These are phyloP conservation scores for Acrocyrtus sp. DNA, from an alignment of 2,888 invertebrate species.

Conservation along the genomic window DNA sequence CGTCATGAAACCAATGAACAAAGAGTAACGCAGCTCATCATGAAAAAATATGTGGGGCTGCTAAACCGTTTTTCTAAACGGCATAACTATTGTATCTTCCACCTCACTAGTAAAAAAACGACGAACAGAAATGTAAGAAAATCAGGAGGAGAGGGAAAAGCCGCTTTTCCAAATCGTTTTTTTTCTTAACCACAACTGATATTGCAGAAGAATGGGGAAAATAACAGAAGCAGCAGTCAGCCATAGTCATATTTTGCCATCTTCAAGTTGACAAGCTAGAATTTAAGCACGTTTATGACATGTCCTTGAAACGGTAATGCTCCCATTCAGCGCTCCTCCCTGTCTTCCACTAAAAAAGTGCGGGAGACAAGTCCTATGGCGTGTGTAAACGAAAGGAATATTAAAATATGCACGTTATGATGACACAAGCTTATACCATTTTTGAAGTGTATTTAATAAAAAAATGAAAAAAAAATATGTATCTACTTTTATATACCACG, in stretches of 20 bases:
- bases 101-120: not conserved
- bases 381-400: too few species aligned
- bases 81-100: not conserved
- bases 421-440: too few species aligned
- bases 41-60: constrained; percentile 22
- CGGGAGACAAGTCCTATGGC: too few species aligned
- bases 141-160: not conserved
- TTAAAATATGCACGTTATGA: too few species aligned
- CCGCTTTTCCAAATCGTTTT: not conserved
- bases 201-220: too few species aligned
- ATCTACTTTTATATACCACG: too few species aligned
- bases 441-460: not conserved
- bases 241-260: constrained; percentile 18
- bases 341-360: too few species aligned
- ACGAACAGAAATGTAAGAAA: not conserved
- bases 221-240: not conserved
- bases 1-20: constrained; percentile 21
- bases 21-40: constrained; percentile 23
- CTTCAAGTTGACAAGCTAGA: constrained; percentile 40
- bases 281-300: constrained; percentile 33
- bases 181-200: too few species aligned
- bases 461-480: too few species aligned
- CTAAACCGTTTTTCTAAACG: too few species aligned
- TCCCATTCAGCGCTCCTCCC: too few species aligned
- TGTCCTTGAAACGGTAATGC: constrained; percentile 45